Evolutionary conservation across 2,888 invertebrate genomes (phyloP).

Genomic region (Synanthedon tipuliformis): DNA sequence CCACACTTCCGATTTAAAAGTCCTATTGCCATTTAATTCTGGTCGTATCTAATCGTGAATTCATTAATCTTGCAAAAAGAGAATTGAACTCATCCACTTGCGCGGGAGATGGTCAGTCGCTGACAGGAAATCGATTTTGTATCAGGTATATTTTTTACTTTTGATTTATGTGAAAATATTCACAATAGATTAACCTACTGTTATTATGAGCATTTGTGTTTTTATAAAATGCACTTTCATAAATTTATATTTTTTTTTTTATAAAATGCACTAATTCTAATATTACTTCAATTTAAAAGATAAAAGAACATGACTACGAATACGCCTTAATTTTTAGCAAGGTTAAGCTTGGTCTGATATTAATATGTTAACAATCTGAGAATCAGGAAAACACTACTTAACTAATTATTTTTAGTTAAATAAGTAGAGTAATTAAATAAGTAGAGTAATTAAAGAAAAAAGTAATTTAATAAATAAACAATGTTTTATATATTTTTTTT

Average conservation of each 20-base stretch:
- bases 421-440: too few species aligned
- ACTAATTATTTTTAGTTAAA: too few species aligned
- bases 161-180: slow-evolving; percentile 9
- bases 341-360: too few species aligned
- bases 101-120: slow-evolving; percentile 56
- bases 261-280: too few species aligned
- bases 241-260: neutral
- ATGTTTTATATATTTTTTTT: too few species aligned
- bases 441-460: too few species aligned
- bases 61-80: slow-evolving; percentile 58
- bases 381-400: too few species aligned
- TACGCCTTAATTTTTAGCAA: too few species aligned
- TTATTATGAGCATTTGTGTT: neutral
- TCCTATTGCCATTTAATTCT: slow-evolving; percentile 61
- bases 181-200: neutral
- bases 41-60: slow-evolving; percentile 63
- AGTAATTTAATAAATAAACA: too few species aligned
- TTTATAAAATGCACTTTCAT: neutral
- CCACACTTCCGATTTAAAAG: slow-evolving; percentile 60
- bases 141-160: slow-evolving; percentile 20
- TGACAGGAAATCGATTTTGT: slow-evolving; percentile 63
- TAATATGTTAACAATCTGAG: too few species aligned
- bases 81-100: slow-evolving; percentile 45
- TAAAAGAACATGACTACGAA: too few species aligned
- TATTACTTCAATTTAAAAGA: too few species aligned